phyloP scores from a whole-genome alignment of 2,888 invertebrate species.

The Aporophyla lueneburgensis region DNA sequence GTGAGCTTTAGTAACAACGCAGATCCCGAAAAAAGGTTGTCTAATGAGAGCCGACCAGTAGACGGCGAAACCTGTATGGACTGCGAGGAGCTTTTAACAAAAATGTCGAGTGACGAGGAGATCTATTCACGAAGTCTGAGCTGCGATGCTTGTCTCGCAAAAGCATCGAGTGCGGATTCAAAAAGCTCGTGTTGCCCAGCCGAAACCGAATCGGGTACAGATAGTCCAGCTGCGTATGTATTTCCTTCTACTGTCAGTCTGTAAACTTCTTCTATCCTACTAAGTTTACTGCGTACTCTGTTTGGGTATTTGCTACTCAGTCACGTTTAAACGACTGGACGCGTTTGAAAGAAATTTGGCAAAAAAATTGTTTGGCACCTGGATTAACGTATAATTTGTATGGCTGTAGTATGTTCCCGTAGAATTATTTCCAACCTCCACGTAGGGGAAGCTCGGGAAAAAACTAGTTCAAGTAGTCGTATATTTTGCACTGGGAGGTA shows the following conservation, averaged over 20 bases:
- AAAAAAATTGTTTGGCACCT: no score
- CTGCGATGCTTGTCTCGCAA: neutral
- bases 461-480: neutral
- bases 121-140: neutral
- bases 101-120: neutral
- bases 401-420: no score
- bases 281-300: no score
- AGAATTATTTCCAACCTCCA: no score
- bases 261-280: no score
- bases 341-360: no score
- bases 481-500: constrained; percentile 8
- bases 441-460: no score
- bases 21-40: neutral
- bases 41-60: neutral
- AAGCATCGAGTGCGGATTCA: neutral
- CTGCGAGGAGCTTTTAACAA: neutral
- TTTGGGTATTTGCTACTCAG: no score
- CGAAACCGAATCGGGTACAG: constrained; percentile 1
- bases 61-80: neutral
- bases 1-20: neutral
- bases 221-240: constrained; percentile 48
- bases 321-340: no score
- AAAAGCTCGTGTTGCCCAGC: neutral
- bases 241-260: constrained; percentile 12
- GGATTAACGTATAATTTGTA: no score